Base-by-base conservation (phyloP, 2,797 vertebrate species). In the Sphenopsis melanotis region DNA sequence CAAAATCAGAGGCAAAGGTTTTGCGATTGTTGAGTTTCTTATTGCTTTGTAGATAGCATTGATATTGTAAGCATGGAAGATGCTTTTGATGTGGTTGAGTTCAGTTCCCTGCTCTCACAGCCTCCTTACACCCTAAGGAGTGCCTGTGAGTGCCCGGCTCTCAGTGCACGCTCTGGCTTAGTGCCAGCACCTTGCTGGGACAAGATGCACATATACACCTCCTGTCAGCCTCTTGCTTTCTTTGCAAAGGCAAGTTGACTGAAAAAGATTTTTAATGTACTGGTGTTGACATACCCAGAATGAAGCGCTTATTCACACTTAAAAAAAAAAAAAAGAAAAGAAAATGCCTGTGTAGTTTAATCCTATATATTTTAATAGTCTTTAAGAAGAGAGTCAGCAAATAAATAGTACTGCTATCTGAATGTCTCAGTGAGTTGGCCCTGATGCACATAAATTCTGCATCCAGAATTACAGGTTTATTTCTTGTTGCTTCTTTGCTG, bases 1-100 rank as follows among this genome's bases (percentile, higher is more conserved):
- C 37, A 30, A 92, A 90, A 85, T 77, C 52, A 70, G 64, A 76
- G 1, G 1, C 27, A 89, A 93, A 72, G 65, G 3, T 87, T 92
- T 87, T 80, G 44, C 24, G 46, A 14, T 44, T 77, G 29, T 70
- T 71, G 74, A 70, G 15, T 83, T 90, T 84, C 80, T 76, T 93
- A 60, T 3, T 87, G 26, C 49, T 83, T n/a, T 74, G 32, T 37
- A 49, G 47, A 80, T 87, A 52, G 50, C 29, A 89, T 92, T 66
- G 41, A 47, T 87, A 74, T 70, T 41, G 22, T 32, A 76, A 61
- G 66, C 87, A 66, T 34, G 36, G 88, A 66, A 66, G 44, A 89
- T 71, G 47, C 4, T 87, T 93, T 79, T 66, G 87, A 87, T 60
- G 44, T 2, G 1, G 6, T 1, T 55, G 47, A 87, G 52, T 29